Evolutionary conservation across 2,888 invertebrate species (phyloP).

Genomic region (Vanessa cardui): DNA sequence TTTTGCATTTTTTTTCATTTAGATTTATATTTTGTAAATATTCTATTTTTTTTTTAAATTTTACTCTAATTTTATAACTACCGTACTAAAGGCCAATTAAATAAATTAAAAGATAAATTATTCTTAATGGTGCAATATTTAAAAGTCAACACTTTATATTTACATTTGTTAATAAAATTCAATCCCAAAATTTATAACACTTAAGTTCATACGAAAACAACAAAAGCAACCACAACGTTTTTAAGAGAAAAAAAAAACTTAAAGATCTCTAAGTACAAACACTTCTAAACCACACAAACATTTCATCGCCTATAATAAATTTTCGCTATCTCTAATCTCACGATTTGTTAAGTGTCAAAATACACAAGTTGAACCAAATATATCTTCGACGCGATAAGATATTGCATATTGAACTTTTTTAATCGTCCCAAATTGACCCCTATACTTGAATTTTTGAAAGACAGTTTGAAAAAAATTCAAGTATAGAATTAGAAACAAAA

Average conservation of each 20-base stretch:
- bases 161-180: too few relatives aligned
- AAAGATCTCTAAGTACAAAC: neutral
- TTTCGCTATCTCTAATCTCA: slow-evolving; percentile 57
- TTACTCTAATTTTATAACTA: neutral
- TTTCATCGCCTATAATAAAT: slow-evolving; percentile 43
- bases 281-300: slow-evolving; percentile 22
- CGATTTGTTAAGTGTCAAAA: slow-evolving; percentile 58
- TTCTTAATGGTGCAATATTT: too few relatives aligned
- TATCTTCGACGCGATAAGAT: slow-evolving; percentile 15
- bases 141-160: too few relatives aligned
- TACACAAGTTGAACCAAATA: slow-evolving; percentile 41
- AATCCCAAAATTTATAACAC: neutral
- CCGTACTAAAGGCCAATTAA: neutral
- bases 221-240: slow-evolving; percentile 13
- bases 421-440: neutral
- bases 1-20: neutral
- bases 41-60: neutral
- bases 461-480: too few relatives aligned
- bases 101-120: too few relatives aligned
- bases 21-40: neutral
- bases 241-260: neutral
- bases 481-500: too few relatives aligned
- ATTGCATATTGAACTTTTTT: neutral
- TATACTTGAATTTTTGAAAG: too few relatives aligned
- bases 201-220: slow-evolving; percentile 29